Percentiles rank a stretch among this genome's conserved stretches.
Conservation (phyloP, 2,113 vertebrate species). For the Vombatus ursinus region DNA sequence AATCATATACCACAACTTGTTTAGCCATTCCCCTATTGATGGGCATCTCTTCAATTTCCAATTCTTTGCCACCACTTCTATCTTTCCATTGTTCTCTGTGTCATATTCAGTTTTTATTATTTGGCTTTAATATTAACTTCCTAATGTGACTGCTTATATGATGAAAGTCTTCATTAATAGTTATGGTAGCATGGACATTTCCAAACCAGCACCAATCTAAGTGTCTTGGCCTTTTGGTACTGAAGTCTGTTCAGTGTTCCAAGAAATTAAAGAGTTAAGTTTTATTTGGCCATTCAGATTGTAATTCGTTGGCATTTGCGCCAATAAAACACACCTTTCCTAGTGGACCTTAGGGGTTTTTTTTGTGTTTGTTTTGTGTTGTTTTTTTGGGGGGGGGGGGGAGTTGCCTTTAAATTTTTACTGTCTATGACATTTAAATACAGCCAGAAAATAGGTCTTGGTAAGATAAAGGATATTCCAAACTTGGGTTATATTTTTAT, state of each 20-base stretch:
- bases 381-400: neutral
- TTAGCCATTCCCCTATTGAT: neutral
- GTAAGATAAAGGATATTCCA: neutral
- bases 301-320: fast-evolving
- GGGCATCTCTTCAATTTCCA: neutral
- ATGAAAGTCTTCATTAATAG: neutral
- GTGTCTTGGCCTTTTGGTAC: neutral
- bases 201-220: neutral
- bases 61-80: neutral
- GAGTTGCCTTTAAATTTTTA: neutral
- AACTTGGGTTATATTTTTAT: neutral
- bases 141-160: neutral
- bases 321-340: neutral
- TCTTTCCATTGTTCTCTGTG: neutral
- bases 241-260: neutral
- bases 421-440: neutral
- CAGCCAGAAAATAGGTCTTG: neutral
- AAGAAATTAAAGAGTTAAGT: neutral
- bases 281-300: neutral
- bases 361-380: neutral
- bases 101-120: neutral
- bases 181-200: neutral
- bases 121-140: neutral
- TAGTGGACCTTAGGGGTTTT: neutral
- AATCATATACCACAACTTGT: neutral